A percentile compares a stretch with the other conserved stretches of the same genome.
Conservation (phyloP, 2,113 vertebrate genomes). For the Corythaeola cristata region DNA sequence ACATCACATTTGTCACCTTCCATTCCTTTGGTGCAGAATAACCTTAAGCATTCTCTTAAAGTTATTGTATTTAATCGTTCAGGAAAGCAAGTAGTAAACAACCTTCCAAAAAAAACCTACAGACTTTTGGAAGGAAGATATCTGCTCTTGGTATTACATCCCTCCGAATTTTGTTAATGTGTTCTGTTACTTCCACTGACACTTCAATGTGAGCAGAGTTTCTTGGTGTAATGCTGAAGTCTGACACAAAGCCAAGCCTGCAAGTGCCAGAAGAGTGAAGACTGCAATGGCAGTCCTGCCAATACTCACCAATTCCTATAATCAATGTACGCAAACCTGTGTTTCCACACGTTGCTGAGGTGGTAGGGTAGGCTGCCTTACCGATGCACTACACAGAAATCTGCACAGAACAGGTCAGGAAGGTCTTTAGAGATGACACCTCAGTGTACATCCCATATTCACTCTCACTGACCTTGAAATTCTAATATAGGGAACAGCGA, state of each 20-base stretch:
- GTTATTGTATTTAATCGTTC: neutral
- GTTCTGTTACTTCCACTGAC: neutral
- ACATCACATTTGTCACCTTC: neutral
- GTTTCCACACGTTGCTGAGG: neutral
- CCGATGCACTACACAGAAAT: neutral
- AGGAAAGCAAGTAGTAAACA: neutral
- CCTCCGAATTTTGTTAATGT: neutral
- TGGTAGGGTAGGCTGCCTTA: neutral
- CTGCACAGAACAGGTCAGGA: neutral
- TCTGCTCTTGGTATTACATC: neutral
- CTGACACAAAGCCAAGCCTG: neutral
- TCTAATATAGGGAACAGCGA: neutral
- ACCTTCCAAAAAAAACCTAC: neutral
- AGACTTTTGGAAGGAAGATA: neutral
- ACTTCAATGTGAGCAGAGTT: neutral
- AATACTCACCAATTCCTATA: neutral
- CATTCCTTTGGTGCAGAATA: neutral
- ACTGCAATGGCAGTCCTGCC: neutral
- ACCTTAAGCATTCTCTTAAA: neutral
- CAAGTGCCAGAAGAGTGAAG: neutral
- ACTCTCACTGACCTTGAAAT: neutral
- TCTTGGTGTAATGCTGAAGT: neutral
- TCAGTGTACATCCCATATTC: neutral
- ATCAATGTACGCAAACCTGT: neutral
- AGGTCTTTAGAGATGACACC: neutral